Conservation (phyloP, 2,888 invertebrate species). For the Drosophila neotestacea region DNA sequence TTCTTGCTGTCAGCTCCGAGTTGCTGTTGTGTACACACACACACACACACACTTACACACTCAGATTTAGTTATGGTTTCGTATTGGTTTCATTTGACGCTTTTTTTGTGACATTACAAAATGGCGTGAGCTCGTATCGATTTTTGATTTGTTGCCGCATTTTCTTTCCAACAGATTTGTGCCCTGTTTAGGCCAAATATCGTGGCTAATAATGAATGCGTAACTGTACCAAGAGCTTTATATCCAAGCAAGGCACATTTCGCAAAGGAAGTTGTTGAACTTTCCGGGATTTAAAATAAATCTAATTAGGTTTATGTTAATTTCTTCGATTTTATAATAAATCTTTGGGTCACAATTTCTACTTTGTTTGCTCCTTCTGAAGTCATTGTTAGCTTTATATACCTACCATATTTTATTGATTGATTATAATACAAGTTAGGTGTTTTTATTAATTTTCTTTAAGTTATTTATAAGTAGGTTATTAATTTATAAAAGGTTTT, state of each 20-base stretch:
- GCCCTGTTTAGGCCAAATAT: conserved; percentile 47
- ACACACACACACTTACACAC: conserved; percentile 27
- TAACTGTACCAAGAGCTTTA: conserved; percentile 40
- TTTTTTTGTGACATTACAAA: conserved; percentile 53
- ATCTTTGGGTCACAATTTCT: no score
- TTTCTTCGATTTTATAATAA: no score
- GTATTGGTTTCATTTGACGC: conserved; percentile 73
- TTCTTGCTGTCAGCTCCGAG: conserved; percentile 53
- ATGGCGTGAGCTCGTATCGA: conserved; percentile 72
- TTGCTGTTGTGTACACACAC: conserved; percentile 41
- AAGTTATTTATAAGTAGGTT: no score
- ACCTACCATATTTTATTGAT: no score
- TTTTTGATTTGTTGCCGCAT: conserved; percentile 68
- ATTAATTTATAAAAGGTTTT: no score
- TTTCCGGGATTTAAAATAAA: background rate
- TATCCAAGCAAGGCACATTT: background rate
- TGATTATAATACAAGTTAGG: no score
- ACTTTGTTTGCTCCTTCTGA: no score
- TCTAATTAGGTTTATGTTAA: no score
- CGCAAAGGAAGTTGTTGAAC: background rate
- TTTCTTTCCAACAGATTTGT: conserved; percentile 30
- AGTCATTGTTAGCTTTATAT: no score
- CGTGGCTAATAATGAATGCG: conserved; percentile 32
- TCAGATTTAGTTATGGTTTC: conserved; percentile 73
- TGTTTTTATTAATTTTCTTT: no score